Conservation (phyloP, 2,797 vertebrate species). For the Sebastes reedi region DNA sequence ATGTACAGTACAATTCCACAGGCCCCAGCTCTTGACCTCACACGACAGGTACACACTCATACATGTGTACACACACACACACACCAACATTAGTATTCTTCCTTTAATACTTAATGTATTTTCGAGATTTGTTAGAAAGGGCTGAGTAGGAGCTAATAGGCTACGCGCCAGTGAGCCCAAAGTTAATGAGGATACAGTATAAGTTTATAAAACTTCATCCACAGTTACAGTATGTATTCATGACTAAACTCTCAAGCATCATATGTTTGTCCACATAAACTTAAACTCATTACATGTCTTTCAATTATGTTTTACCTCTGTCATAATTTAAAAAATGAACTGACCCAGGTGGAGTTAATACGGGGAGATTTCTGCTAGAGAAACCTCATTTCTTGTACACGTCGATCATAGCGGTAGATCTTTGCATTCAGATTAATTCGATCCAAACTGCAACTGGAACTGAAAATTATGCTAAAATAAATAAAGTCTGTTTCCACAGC, state of each 20-base stretch:
- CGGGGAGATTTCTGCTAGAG: neutral
- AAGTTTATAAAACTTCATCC: neutral
- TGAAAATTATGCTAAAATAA: too few relatives aligned
- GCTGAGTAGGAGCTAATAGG: neutral
- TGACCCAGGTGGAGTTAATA: neutral
- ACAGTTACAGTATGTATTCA: neutral
- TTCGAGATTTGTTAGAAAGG: neutral
- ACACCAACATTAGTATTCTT: neutral
- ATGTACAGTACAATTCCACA: constrained; percentile 99
- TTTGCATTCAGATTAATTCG: too few relatives aligned
- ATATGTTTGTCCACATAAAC: neutral
- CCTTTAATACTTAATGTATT: neutral
- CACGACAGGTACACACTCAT: constrained; percentile 88
- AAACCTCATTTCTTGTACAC: neutral
- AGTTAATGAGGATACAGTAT: neutral
- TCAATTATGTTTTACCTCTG: too few relatives aligned
- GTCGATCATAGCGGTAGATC: too few relatives aligned
- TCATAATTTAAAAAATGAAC: neutral
- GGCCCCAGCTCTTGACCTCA: constrained; percentile 96
- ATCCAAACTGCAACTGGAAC: too few relatives aligned
- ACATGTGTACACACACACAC: neutral
- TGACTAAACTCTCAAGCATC: neutral
- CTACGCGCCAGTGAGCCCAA: neutral
- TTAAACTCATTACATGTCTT: too few relatives aligned
- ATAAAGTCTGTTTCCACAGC: too few relatives aligned